A percentile compares a stretch with the other conserved stretches of the same genome.
Conservation (phyloP, 1,140 invertebrate genomes). For the Druon quercuslanigerum region DNA sequence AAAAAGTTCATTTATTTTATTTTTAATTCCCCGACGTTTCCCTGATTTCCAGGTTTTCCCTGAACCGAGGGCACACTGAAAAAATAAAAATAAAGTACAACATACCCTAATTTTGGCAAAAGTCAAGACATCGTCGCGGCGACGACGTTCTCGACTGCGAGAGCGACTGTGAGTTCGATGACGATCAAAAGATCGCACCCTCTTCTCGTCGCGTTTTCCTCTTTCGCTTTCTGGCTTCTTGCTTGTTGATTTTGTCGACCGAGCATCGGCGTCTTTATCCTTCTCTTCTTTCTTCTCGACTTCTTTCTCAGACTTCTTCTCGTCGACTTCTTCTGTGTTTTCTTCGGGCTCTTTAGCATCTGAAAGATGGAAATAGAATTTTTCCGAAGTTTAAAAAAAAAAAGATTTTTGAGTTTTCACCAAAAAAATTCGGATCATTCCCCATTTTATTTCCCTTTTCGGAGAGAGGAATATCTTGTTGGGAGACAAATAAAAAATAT, state of each 20-base stretch:
- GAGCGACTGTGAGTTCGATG: conserved; percentile 66
- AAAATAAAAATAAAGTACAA: conserved; percentile 33
- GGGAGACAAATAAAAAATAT: too few relatives aligned
- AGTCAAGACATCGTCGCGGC: conserved; percentile 77
- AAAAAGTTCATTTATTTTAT: too few relatives aligned
- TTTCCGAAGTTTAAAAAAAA: too few relatives aligned
- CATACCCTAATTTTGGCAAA: conserved; percentile 82
- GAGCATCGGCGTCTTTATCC: conserved; percentile 67
- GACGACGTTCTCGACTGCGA: conserved; percentile 67
- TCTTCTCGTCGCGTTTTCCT: conserved; percentile 66
- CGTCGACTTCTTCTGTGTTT: conserved; percentile 53
- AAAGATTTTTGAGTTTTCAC: too few relatives aligned
- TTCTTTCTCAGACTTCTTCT: conserved; percentile 61
- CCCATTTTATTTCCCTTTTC: too few relatives aligned
- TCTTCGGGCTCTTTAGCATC: conserved; percentile 67
- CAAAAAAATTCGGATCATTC: too few relatives aligned
- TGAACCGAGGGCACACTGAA: not conserved
- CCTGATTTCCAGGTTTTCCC: too few relatives aligned
- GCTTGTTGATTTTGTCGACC: conserved; percentile 70
- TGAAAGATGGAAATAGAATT: not conserved
- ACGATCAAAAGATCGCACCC: conserved; percentile 69
- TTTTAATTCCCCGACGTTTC: too few relatives aligned
- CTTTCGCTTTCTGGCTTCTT: conserved; percentile 71
- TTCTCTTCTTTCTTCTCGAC: conserved; percentile 67
- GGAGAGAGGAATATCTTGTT: too few relatives aligned